Conservation (phyloP, 2,113 vertebrate genomes). For the Myxocyprinus asiaticus region DNA sequence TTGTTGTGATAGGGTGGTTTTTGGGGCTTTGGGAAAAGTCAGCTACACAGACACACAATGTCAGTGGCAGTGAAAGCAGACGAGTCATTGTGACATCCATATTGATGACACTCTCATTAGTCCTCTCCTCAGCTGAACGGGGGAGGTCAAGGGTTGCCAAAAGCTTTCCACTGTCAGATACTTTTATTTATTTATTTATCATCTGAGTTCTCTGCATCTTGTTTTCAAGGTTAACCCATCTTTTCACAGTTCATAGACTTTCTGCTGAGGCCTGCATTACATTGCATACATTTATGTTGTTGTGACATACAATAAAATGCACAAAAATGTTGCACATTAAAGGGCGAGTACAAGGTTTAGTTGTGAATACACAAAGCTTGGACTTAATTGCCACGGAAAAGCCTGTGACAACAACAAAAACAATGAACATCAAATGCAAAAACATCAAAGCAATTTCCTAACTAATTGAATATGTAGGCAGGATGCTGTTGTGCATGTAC, state of each 20-base stretch:
- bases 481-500: neutral
- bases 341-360: neutral
- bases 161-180: slow-evolving; percentile 16
- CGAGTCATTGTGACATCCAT: slow-evolving; percentile 40
- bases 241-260: neutral
- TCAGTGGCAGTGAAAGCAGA: slow-evolving; percentile 15
- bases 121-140: slow-evolving; percentile 28
- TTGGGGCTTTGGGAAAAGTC: slow-evolving; percentile 34
- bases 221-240: neutral
- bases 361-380: neutral
- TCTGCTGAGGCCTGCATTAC: neutral
- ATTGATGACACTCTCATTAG: slow-evolving; percentile 40
- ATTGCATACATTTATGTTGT: no score
- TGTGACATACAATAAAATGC: no score
- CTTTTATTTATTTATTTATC: neutral
- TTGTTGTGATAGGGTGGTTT: slow-evolving; percentile 41
- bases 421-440: neutral
- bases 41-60: slow-evolving; percentile 37
- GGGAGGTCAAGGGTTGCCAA: neutral
- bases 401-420: no score
- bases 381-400: neutral
- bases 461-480: neutral
- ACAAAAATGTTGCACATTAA: no score
- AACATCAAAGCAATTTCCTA: neutral
- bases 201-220: slow-evolving; percentile 22